Conservation (phyloP, 2,888 invertebrate species). For the Zaprionus lineosus region DNA sequence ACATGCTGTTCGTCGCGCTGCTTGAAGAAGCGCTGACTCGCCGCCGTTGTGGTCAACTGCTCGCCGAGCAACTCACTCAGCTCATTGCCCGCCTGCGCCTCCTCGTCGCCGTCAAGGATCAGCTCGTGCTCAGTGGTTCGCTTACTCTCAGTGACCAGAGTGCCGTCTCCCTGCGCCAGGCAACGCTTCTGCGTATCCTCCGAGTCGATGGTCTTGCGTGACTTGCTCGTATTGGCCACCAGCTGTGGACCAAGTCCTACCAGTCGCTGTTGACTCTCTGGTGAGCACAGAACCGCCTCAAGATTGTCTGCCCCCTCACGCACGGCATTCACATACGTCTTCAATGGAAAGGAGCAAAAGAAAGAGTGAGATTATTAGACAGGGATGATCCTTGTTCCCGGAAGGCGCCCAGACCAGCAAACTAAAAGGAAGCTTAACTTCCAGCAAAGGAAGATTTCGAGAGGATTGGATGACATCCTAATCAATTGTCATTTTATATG, state of each 20-base stretch:
- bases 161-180: conserved; percentile 91
- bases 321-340: conserved; percentile 91
- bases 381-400: too few relatives aligned
- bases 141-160: conserved; percentile 92
- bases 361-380: not conserved
- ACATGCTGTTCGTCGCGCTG: conserved; percentile 92
- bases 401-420: too few relatives aligned
- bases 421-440: too few relatives aligned
- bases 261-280: conserved; percentile 86
- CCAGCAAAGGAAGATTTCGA: too few relatives aligned
- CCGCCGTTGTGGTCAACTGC: conserved; percentile 83
- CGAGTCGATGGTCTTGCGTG: conserved; percentile 92
- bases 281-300: conserved; percentile 87
- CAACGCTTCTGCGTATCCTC: conserved; percentile 91
- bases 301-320: conserved; percentile 87
- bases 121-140: conserved; percentile 93
- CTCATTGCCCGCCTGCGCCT: conserved; percentile 81
- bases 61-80: conserved; percentile 73
- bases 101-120: conserved; percentile 88
- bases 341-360: conserved; percentile 30
- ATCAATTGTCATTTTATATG: too few relatives aligned
- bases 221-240: conserved; percentile 89
- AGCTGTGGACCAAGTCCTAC: conserved; percentile 88
- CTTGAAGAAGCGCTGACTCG: conserved; percentile 87
- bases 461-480: too few relatives aligned